These are phyloP conservation scores for Galemys pyrenaicus DNA, from an alignment of 2,113 vertebrate species.

Conservation along the genomic window DNA sequence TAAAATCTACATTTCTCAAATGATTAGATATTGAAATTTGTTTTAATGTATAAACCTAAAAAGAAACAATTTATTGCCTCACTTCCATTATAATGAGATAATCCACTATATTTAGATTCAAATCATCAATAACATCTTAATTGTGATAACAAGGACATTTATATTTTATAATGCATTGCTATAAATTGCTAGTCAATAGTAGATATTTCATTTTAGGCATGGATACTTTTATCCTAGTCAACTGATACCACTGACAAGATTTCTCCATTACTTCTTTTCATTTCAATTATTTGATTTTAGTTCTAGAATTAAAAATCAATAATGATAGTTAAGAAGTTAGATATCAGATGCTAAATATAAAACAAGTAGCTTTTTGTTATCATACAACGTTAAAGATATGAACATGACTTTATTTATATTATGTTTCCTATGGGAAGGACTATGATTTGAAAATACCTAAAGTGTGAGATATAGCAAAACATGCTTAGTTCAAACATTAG, in stretches of 20 bases:
- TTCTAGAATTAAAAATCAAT: neutral
- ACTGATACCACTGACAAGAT: neutral
- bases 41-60: neutral
- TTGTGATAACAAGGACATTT: neutral
- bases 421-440: neutral
- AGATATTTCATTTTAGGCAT: conserved; percentile 7
- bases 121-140: neutral
- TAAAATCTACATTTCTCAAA: conserved; percentile 34
- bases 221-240: neutral
- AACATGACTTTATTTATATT: neutral
- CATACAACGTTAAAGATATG: neutral
- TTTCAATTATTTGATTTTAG: conserved; percentile 25
- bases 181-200: neutral
- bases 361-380: neutral
- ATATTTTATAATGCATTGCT: neutral
- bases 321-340: neutral
- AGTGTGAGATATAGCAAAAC: neutral
- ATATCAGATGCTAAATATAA: neutral
- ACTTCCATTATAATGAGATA: neutral
- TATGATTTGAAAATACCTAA: neutral
- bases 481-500: neutral
- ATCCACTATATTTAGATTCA: neutral
- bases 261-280: neutral
- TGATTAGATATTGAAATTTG: neutral
- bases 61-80: neutral